Evolutionary conservation across 1,140 invertebrate genomes (phyloP), one percentile per base, ranked within the genome.

Genomic region (Pectinophora gossypiella): DNA sequence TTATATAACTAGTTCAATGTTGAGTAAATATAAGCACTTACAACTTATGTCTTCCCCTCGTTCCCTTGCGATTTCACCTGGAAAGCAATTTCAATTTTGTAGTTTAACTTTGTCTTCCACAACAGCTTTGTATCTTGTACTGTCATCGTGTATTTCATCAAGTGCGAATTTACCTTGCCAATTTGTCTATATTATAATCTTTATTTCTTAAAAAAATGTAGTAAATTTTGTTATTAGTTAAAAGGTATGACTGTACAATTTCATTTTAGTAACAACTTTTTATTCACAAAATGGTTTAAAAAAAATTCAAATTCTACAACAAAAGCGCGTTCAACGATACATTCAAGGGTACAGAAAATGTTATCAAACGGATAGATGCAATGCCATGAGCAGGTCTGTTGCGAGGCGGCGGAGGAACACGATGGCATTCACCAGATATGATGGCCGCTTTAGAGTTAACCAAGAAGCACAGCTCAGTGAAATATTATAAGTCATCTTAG

Each of bases 61-160:
- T 84, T 91, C 90, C 72, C 90, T 85, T 60, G 90, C 89, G 57
- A 91, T 88, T 82, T 91, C 90, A 88, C 90, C 90, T 91, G 79
- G 72, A 88, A 81, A 71, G 59, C 53, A 70, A 61, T 32, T 56
- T 42, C 10, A 61, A 58, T 16, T 10, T 15, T 40, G 38, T 16
- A n/a, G n/a, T n/a, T n/a, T n/a, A n/a, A n/a, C n/a, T n/a, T n/a
- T n/a, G n/a, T n/a, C n/a, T n/a, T n/a, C n/a, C n/a, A n/a, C n/a
- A n/a, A n/a, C n/a, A n/a, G n/a, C n/a, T n/a, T n/a, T n/a, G n/a
- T n/a, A n/a, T n/a, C n/a, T n/a, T n/a, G n/a, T n/a, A n/a, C n/a
- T n/a, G n/a, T n/a, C n/a, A n/a, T n/a, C n/a, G n/a, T n/a, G n/a
- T n/a, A n/a, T n/a, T n/a, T n/a, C n/a, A n/a, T n/a, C n/a, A n/a